These are phyloP conservation scores for Mycetomoellerius zeteki DNA, from an alignment of 1,140 invertebrate species.

Conservation along the genomic window DNA sequence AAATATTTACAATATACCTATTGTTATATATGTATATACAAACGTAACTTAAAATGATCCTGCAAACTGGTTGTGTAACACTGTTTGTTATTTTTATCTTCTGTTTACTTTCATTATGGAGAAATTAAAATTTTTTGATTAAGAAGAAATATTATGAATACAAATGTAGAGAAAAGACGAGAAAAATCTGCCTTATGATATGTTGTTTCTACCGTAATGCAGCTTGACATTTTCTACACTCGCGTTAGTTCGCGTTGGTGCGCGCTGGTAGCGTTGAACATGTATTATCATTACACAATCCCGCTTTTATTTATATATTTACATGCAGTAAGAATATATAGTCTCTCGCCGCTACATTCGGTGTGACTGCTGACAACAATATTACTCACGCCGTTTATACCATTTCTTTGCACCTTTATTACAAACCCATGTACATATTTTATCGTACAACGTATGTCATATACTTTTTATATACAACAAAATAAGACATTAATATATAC, in stretches of 20 bases:
- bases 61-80: too few relatives aligned
- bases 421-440: slow-evolving; percentile 16
- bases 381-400: slow-evolving; percentile 17
- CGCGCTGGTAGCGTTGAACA: background rate
- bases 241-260: background rate
- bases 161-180: background rate
- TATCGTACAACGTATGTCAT: background rate
- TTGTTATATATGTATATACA: background rate
- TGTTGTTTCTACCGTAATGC: slow-evolving; percentile 9
- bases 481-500: background rate
- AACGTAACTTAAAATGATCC: background rate
- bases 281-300: slow-evolving; percentile 46
- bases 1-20: slow-evolving; percentile 26
- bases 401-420: slow-evolving; percentile 39
- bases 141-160: slow-evolving; percentile 1
- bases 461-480: slow-evolving; percentile 28
- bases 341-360: background rate
- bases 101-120: background rate
- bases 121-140: slow-evolving; percentile 12
- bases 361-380: slow-evolving; percentile 37
- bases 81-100: background rate
- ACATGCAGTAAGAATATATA: slow-evolving; percentile 29
- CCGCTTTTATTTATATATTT: slow-evolving; percentile 33
- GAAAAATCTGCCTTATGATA: slow-evolving; percentile 24
- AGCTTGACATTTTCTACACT: slow-evolving; percentile 31